These are phyloP conservation scores for Sterrhoptilus dennistouni DNA, from an alignment of 2,113 vertebrate species.

Conservation along the genomic window DNA sequence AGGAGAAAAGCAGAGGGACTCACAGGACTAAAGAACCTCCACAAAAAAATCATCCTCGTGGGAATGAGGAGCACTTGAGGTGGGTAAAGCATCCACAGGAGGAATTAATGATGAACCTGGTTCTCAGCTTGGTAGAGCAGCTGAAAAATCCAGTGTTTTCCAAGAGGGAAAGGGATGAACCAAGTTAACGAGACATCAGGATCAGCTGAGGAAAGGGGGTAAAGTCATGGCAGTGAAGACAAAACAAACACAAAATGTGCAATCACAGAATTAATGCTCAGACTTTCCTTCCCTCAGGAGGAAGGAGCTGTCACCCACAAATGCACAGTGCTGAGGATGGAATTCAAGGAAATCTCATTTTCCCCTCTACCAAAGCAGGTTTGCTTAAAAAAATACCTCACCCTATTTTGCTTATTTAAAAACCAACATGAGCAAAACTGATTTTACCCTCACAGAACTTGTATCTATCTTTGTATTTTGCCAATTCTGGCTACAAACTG, in stretches of 20 bases:
- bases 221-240: neutral
- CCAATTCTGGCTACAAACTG: neutral
- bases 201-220: neutral
- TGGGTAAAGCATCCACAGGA: neutral
- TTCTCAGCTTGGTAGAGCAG: neutral
- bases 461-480: neutral
- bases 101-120: neutral
- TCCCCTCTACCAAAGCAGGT: neutral
- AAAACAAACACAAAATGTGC: neutral
- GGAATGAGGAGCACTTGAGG: accelerated
- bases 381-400: neutral
- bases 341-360: neutral
- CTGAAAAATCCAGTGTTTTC: neutral
- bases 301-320: neutral
- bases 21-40: accelerated
- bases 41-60: neutral
- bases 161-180: neutral
- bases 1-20: neutral
- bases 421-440: neutral
- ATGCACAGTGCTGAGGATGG: neutral
- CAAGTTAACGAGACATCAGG: neutral
- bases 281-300: neutral
- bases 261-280: neutral
- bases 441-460: neutral
- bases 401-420: neutral